Base-by-base conservation (phyloP, 2,797 vertebrate genomes). In the Heteromormyrus szaboi region DNA sequence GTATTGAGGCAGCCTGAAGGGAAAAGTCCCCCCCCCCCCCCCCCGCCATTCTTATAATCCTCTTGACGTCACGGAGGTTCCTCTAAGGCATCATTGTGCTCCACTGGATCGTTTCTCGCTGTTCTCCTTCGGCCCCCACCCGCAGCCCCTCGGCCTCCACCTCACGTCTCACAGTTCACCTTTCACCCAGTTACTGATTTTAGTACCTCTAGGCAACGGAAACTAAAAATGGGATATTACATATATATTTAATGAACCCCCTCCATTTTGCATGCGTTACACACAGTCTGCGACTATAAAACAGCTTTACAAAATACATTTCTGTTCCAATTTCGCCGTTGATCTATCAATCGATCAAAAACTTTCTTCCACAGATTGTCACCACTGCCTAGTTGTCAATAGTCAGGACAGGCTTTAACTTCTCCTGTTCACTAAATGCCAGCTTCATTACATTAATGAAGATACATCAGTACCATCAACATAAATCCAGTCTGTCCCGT, bases 31-130 rank as follows among this genome's bases (percentile, higher is more conserved):
- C 25, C 25, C 25, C 25, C 25, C 25, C 25, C 6, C 48, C 76
- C 41, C 22, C 51, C 48, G 88, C 91, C 85, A 89, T 93, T 93
- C 76, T 86, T 91, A 25, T 90, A 91, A 91, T 92, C 92, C 90
- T 88, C 89, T 92, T 95, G 94, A 96, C 95, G 94, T 95, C 95
- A 95, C 89, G 92, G 84, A 87, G 86, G 48, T 81, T 85, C 29
- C 59, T 90, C 33, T 85, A 90, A 89, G 89, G 88, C 84, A 84
- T 91, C 92, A 88, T 89, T 94, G 91, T 91, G 89, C 91, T 92
- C 84, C 85, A n/a, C 37, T 65, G 88, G 87, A 89, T 91, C 90
- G 88, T 86, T 92, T 90, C 90, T 90, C 59, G 88, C 29, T 86
- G 88, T 88, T 89, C 90, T 91, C 87, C 87, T 90, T 88, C 84